phyloP scores from a whole-genome alignment of 1,140 invertebrate genomes.

The Apis cerana region DNA sequence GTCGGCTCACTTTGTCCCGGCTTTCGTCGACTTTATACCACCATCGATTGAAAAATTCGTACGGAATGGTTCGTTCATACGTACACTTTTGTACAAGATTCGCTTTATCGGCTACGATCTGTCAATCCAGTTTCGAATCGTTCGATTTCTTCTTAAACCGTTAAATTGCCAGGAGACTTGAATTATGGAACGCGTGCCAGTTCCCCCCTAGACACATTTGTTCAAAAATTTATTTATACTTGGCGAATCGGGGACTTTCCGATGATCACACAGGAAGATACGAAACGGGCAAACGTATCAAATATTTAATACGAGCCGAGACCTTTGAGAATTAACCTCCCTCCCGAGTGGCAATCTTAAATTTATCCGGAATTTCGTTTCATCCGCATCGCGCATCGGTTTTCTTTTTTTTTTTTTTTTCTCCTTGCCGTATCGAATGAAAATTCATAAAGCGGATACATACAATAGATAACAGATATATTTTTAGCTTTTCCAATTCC shows the following conservation, averaged over 20 bases:
- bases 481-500: not conserved
- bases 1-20: not conserved
- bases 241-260: not conserved
- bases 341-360: not conserved
- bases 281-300: constrained; percentile 8
- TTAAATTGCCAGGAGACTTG: not conserved
- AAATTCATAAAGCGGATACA: no score
- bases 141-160: not conserved
- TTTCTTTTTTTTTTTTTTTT: no score
- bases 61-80: not conserved
- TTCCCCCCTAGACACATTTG: not conserved
- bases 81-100: not conserved
- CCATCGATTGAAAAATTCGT: not conserved
- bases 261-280: not conserved
- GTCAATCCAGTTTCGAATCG: not conserved
- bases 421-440: not conserved
- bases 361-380: not conserved
- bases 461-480: not conserved
- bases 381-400: not conserved
- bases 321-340: constrained; percentile 4
- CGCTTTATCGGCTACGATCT: not conserved
- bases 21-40: not conserved
- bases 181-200: constrained; percentile 1
- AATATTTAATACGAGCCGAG: not conserved
- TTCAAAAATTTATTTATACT: constrained; percentile 6